Base-by-base conservation (phyloP, 2,888 invertebrate genomes). In the Tetanocera ferruginea region DNA sequence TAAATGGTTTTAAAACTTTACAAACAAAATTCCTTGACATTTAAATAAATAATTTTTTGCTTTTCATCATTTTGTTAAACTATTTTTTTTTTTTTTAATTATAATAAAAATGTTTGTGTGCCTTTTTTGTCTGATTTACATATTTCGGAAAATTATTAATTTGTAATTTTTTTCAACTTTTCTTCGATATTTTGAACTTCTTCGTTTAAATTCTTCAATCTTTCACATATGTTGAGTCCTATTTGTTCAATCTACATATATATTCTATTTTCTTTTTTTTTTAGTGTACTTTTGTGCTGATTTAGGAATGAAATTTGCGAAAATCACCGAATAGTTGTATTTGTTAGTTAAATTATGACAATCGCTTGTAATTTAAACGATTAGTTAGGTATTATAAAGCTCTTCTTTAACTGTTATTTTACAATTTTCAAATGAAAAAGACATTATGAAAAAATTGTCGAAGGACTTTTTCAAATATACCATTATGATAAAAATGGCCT, bases 111-210 rank as follows among this genome's bases (percentile, higher is more conserved):
- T 66, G 9, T 76, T 62, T 67, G 51, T 78, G 72, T 78, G 79
- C 76, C 83, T 84, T 81, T 78, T 81, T 81, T 81, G 82, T 81
- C 81, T 81, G 77, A 70, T 73, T 77, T 75, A 76, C 80, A 78
- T 77, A 79, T 81, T 79, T 78, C 76, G 74, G 69, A 80, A 79
- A 64, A 79, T 79, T 79, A 76, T 81, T 74, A 43, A 72, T 80
- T 79, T 81, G 66, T 60, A 74, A 43, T 60, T 64, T 79, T 37
- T 60, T 28, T 74, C 66, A 76, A 57, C 70, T 70, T 71, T 74
- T 28, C 49, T 52, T 73, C 52, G 72, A 74, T 25, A 70, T 69
- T 49, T 66, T 34, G 62, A 77, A 77, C 64, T 72, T n/a, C 25
- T 72, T 72, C 67, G n/a, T 57, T 43, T 67, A 43, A 17, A 57